Conservation (phyloP, 2,888 invertebrate species). For the Girardia tigrina region DNA sequence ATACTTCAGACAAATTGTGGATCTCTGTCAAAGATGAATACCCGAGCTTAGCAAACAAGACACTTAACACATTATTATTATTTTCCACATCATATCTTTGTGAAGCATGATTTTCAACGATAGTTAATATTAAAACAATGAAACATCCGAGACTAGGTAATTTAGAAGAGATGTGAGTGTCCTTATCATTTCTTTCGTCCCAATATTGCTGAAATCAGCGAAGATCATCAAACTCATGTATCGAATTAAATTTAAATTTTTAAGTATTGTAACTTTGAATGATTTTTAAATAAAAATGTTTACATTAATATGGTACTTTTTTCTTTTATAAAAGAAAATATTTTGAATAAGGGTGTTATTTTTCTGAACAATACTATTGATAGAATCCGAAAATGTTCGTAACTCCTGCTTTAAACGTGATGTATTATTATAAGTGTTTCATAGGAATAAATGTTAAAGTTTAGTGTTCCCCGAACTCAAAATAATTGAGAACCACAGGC, state of each 20-base stretch:
- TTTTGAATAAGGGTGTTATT: not conserved
- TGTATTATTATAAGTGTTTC: not conserved
- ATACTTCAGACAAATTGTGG: too few relatives aligned
- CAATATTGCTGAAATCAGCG: not conserved
- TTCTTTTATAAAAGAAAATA: not conserved
- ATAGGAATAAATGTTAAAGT: not conserved
- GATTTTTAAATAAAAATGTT: not conserved
- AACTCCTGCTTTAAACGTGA: not conserved
- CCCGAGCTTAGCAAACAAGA: not conserved
- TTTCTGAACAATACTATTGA: too few relatives aligned
- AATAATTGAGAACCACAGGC: not conserved
- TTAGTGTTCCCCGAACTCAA: not conserved
- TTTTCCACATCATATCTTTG: not conserved
- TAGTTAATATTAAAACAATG: not conserved
- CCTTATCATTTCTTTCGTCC: not conserved
- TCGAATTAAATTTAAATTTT: not conserved
- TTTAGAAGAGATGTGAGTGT: not conserved
- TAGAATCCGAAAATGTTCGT: too few relatives aligned
- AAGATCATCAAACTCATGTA: not conserved
- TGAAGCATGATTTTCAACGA: not conserved
- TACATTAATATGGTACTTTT: too few relatives aligned
- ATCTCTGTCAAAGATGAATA: not conserved
- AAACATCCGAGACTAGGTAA: not conserved
- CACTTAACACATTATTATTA: not conserved
- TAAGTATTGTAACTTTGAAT: not conserved